A percentile compares a stretch with the other conserved stretches of the same genome.
These are phyloP conservation scores for Bellardia bayeri DNA, from an alignment of 2,888 invertebrate species.

Conservation along the genomic window DNA sequence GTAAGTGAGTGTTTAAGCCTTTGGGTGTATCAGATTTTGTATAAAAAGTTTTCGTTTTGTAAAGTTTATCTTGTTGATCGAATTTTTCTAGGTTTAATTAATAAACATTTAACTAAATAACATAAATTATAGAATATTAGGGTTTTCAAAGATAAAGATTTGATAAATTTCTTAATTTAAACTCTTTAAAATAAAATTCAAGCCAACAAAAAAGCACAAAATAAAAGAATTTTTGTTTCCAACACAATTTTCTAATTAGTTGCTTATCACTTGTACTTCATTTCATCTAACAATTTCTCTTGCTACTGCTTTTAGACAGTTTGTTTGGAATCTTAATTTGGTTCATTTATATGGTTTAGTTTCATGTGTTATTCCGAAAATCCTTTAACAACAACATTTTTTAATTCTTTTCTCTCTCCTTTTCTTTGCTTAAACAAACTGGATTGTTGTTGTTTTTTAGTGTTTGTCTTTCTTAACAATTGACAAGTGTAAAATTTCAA, in stretches of 20 bases:
- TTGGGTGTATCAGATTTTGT: not conserved
- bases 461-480: slow-evolving; percentile 34
- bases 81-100: slow-evolving; percentile 5
- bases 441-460: not conserved
- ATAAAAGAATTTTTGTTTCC: not conserved
- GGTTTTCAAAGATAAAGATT: slow-evolving; percentile 21
- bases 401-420: not conserved
- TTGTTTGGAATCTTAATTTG: slow-evolving; percentile 23
- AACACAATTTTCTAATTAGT: slow-evolving; percentile 32
- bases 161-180: slow-evolving; percentile 39
- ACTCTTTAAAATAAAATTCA: not conserved
- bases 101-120: slow-evolving; percentile 16
- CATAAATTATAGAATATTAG: not conserved
- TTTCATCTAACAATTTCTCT: slow-evolving; percentile 3
- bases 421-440: not conserved
- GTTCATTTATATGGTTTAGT: slow-evolving; percentile 2
- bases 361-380: not conserved
- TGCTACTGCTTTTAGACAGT: not conserved
- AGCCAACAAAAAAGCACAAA: not conserved
- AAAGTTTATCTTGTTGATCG: not conserved
- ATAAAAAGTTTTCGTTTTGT: not conserved
- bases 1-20: not conserved
- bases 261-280: slow-evolving; percentile 31
- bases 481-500: slow-evolving; percentile 56
- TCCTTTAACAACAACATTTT: not conserved